These are phyloP conservation scores for Gobio occitaniae DNA, from an alignment of 2,797 vertebrate genomes.

Conservation along the genomic window DNA sequence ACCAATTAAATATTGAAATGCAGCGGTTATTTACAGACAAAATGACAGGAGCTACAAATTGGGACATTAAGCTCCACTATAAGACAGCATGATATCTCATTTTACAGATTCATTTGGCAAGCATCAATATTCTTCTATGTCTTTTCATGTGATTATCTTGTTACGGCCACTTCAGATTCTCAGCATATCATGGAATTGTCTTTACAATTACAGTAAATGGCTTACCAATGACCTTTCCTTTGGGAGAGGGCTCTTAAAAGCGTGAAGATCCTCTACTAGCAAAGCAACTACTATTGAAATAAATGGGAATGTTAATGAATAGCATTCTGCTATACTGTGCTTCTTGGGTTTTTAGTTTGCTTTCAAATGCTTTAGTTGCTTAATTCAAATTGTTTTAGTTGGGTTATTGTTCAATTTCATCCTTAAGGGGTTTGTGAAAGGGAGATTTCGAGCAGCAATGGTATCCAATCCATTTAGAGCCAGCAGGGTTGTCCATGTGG, in stretches of 20 bases:
- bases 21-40: constrained; percentile 55
- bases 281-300: neutral
- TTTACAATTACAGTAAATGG: neutral
- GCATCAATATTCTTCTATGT: constrained; percentile 21
- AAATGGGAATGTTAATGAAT: neutral
- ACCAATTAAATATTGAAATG: constrained; percentile 54
- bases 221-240: neutral
- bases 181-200: neutral
- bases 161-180: constrained; percentile 12
- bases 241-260: neutral
- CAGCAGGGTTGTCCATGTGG: constrained; percentile 24
- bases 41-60: constrained; percentile 53
- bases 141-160: constrained; percentile 19
- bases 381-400: neutral
- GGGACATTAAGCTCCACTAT: constrained; percentile 43
- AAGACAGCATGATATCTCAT: constrained; percentile 47
- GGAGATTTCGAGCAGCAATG: constrained; percentile 32
- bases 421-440: constrained; percentile 44
- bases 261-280: neutral
- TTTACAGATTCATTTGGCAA: constrained; percentile 33
- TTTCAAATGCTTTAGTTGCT: neutral
- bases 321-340: neutral
- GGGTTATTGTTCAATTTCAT: constrained; percentile 22
- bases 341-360: neutral
- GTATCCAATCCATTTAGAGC: constrained; percentile 46